Evolutionary conservation across 2,888 invertebrate species (phyloP).

Genomic region (Pristionchus arcanus): DNA sequence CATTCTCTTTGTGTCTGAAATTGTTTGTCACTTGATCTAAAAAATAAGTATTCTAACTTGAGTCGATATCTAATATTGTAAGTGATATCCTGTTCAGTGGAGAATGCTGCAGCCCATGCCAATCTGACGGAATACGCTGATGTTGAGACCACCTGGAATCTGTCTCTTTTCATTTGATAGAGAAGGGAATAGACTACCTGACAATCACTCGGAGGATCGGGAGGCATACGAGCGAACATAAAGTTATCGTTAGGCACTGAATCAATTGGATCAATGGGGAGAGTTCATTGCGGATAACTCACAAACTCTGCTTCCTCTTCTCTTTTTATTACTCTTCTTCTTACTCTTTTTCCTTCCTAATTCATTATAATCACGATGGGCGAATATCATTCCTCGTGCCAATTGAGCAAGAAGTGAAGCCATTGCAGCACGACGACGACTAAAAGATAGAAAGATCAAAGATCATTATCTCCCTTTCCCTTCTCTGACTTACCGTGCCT

Average conservation of each 20-base stretch:
- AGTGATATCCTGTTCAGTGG: conserved; percentile 71
- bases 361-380: conserved; percentile 76
- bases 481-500: conserved; percentile 55
- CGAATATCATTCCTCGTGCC: conserved; percentile 78
- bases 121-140: conserved; percentile 78
- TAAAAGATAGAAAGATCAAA: conserved; percentile 53
- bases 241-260: conserved; percentile 77
- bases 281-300: conserved; percentile 52
- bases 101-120: conserved; percentile 78
- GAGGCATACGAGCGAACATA: conserved; percentile 77
- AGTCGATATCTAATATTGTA: conserved; percentile 72
- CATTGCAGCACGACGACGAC: conserved; percentile 77
- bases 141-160: conserved; percentile 73
- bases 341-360: conserved; percentile 73
- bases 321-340: conserved; percentile 68
- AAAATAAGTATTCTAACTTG: conserved; percentile 72
- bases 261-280: background rate
- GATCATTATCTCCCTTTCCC: background rate
- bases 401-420: conserved; percentile 77
- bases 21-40: no score
- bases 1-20: conserved; percentile 70
- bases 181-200: conserved; percentile 56
- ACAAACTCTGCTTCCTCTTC: conserved; percentile 74
- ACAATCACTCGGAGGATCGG: conserved; percentile 78
- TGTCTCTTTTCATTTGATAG: background rate